Evolutionary conservation across 2,888 invertebrate genomes (phyloP), one percentile per base, ranked within the genome.

Genomic region (Aproaerema taeniolella): DNA sequence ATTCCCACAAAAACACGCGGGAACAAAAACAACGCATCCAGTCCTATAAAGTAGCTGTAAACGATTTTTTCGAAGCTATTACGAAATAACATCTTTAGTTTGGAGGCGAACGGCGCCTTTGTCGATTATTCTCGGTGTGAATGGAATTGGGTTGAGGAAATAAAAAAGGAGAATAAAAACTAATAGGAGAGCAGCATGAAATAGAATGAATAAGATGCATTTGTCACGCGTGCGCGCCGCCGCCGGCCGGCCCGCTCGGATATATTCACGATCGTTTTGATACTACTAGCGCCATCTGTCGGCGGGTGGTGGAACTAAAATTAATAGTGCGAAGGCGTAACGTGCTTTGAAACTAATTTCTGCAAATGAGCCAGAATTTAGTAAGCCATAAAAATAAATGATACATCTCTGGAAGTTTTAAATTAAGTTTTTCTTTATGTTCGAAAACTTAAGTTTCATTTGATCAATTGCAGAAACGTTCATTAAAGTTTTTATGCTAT

Each of bases 101-200:
- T 53, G 51, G 49, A 58, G 51, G 55, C 61, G 61, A 59, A 65
- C 36, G 75, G 74, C 58, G 56, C 68, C 74, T 77, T 77, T 77
- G 74, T 62, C 69, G 70, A 76, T 79, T 79, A 74, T 75, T 48
- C 65, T 74, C 75, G 76, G 72, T 72, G 74, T 73, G 69, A 76
- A 72, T 67, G 67, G 63, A 75, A 77, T 77, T 73, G 68, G 71
- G 71, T 64, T 65, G 57, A 58, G 57, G 58, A 60, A 52, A 68
- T 64, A 72, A 75, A 75, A 71, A 78, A 73, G 55, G 5, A 50
- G 54, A 49, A 58, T 53, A 52, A 65, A 61, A 61, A 28, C 29
- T 29, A 30, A 39, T 43, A 28, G 35, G 40, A 12, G 24, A 28
- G 28, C 25, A 37, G 33, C 35, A 31, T 37, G 31, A 47, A 49